Evolutionary conservation across 2,113 vertebrate genomes (phyloP), one percentile per base, ranked within the genome.

Genomic region (Sorex araneus): DNA sequence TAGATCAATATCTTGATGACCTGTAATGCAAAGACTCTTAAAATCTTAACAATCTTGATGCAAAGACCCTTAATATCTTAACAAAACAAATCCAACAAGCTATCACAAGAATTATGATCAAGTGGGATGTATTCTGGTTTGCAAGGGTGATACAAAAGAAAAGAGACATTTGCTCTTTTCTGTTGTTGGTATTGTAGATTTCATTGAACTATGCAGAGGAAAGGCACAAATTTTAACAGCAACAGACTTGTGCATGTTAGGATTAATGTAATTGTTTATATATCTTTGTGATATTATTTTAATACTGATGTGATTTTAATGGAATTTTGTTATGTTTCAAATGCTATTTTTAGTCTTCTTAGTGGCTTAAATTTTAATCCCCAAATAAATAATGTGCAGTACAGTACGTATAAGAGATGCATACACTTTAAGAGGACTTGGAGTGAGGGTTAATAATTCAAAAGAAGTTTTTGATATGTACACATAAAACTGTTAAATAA

Each of bases 121-220:
- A 54, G 54, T 54, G 54, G 54, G 54, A 54, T 54, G 50, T 54
- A 54, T 19, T 12, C 54, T 15, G 54, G 54, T 16, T 16, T 54
- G 13, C 18, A 54, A 54, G 54, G 13, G 3, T 54, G 54, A 54
- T 19, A 54, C 18, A 54, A 15, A 54, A 54, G 9, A 54, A 40
- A 40, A 40, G 96, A 40, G 95, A 94, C 18, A 80, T 63, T 93
- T 64, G 27, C 73, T 93, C 36, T 76, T 23, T 86, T 82, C 25
- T 8, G 0, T 34, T 66, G 11, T 64, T n/a, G 0, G 76, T 81
- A 45, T 8, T 66, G 54, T 67, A 78, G 5, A 79, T 23, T 47
- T 88, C 13, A 30, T 64, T 84, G 32, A 60, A 84, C 45, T 36
- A 64, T 43, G 9, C 18, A 28, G 69, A 60, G 36, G 15, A 79